Percentiles rank a stretch among this genome's conserved stretches.
Evolutionary conservation across 2,113 vertebrate species (phyloP).

Genomic region (Fulica atra): DNA sequence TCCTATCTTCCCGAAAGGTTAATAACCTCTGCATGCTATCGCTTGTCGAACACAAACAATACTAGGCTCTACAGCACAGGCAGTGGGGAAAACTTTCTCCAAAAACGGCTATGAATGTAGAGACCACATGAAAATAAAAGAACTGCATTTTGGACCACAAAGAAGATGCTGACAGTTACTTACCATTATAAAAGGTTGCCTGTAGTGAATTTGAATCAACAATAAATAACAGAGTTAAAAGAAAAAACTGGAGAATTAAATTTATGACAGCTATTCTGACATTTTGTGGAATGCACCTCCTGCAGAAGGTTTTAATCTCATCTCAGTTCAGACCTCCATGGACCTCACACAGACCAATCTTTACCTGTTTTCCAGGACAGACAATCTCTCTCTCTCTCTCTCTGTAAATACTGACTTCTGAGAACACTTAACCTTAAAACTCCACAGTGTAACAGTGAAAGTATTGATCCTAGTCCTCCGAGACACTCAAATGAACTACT

Average conservation of each 20-base stretch:
- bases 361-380: background rate
- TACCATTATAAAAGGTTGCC: background rate
- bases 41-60: background rate
- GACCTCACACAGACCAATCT: background rate
- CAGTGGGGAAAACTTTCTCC: background rate
- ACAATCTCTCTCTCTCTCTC: background rate
- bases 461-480: background rate
- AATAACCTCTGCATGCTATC: background rate
- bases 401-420: background rate
- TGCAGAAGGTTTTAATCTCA: background rate
- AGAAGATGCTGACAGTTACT: background rate
- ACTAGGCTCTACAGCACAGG: background rate
- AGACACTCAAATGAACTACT: background rate
- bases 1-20: background rate
- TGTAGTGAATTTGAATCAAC: background rate
- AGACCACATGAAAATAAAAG: background rate
- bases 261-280: background rate
- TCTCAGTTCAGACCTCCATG: background rate
- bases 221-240: background rate
- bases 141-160: background rate
- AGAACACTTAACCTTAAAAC: background rate
- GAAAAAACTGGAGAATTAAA: background rate
- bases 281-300: background rate
- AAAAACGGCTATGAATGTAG: background rate
- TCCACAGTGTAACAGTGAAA: background rate